Evolutionary conservation across 2,113 vertebrate species (phyloP).

Genomic region (Aphelocoma coerulescens): DNA sequence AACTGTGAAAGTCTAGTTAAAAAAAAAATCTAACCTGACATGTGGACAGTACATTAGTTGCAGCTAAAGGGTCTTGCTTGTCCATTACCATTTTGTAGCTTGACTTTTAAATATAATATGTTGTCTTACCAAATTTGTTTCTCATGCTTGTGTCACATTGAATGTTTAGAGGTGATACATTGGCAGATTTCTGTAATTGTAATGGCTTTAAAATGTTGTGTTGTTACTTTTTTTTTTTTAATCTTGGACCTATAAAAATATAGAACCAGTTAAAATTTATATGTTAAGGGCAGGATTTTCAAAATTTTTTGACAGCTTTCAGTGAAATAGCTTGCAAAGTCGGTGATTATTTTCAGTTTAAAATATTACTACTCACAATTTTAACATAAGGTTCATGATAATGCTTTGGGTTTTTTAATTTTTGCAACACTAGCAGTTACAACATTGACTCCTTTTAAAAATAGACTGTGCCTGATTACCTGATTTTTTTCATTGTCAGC

Average conservation of each 20-base stretch:
- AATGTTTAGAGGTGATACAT: not conserved
- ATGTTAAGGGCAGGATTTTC: not conserved
- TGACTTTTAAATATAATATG: not conserved
- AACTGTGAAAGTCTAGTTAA: not conserved
- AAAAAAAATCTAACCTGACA: not conserved
- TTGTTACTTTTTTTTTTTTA: not conserved
- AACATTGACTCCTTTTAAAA: not conserved
- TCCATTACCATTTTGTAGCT: not conserved
- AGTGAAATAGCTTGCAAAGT: not conserved
- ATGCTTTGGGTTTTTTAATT: not conserved
- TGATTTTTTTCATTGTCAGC: not conserved
- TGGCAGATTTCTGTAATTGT: not conserved
- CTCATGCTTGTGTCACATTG: not conserved
- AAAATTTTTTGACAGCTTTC: not conserved
- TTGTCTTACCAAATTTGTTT: slow-evolving; percentile 21
- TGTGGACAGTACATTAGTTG: not conserved
- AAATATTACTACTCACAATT: not conserved
- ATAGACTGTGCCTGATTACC: not conserved
- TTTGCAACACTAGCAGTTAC: not conserved
- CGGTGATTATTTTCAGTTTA: not conserved
- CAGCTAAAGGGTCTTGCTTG: slow-evolving; percentile 17
- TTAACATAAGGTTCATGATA: not conserved
- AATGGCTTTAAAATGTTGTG: not conserved
- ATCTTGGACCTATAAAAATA: not conserved
- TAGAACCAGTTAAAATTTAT: not conserved